These are phyloP conservation scores for Cydia amplana DNA, from an alignment of 1,140 invertebrate species.

Conservation along the genomic window DNA sequence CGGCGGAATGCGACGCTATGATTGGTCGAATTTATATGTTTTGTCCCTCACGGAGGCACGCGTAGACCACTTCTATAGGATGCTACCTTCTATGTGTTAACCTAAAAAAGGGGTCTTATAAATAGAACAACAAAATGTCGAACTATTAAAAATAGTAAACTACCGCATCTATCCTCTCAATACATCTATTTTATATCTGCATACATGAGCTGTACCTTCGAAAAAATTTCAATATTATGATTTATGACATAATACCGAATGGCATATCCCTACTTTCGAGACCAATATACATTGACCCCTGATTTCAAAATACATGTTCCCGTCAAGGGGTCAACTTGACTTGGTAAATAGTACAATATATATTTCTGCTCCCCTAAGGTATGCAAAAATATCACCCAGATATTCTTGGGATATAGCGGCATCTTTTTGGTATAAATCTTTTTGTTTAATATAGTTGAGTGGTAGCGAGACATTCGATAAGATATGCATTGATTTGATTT, in stretches of 20 bases:
- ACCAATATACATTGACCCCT: constrained; percentile 37
- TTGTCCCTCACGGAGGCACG: no score
- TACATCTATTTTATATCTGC: constrained; percentile 45
- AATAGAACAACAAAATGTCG: no score
- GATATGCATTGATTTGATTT: constrained; percentile 29
- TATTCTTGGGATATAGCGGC: constrained; percentile 47
- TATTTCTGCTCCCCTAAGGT: constrained; percentile 53
- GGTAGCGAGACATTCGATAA: constrained; percentile 42
- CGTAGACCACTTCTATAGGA: no score
- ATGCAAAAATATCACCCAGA: constrained; percentile 61
- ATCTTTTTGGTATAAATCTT: constrained; percentile 63
- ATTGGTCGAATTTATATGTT: no score
- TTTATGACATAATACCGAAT: constrained; percentile 53
- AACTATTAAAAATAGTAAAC: background rate
- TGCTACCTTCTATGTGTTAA: no score
- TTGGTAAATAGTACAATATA: constrained; percentile 43
- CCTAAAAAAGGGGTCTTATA: no score
- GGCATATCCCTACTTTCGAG: constrained; percentile 35
- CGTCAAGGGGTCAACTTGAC: constrained; percentile 35
- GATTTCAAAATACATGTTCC: background rate
- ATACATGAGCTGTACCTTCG: constrained; percentile 37
- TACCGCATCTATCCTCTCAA: constrained; percentile 36
- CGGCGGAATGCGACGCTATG: no score
- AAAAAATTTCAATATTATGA: constrained; percentile 67
- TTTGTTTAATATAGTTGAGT: constrained; percentile 59